Percentiles rank a stretch among this genome's conserved stretches.
These are phyloP conservation scores for Leucoptera coffeella DNA, from an alignment of 2,888 invertebrate genomes.

Conservation along the genomic window DNA sequence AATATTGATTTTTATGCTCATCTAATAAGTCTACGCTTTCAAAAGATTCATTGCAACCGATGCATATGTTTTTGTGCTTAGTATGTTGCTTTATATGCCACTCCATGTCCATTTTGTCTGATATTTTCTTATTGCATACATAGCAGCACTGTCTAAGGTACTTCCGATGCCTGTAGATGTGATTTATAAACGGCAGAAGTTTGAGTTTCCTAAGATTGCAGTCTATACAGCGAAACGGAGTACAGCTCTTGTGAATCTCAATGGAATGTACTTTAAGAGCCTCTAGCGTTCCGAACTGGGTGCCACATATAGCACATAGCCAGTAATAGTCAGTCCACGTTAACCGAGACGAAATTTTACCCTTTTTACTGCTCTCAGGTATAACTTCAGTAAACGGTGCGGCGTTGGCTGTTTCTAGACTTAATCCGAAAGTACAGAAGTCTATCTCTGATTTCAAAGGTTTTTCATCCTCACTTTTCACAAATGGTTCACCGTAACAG, in stretches of 20 bases:
- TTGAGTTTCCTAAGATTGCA: slow-evolving; percentile 32
- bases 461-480: no score
- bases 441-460: background rate
- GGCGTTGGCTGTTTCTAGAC: no score
- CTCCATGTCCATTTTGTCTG: background rate
- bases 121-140: no score
- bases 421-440: no score
- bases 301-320: slow-evolving; percentile 1
- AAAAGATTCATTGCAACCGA: background rate
- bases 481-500: background rate
- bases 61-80: background rate
- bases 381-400: no score
- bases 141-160: background rate
- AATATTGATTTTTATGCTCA: background rate
- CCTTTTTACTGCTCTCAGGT: no score
- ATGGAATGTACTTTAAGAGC: slow-evolving; percentile 36
- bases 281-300: background rate
- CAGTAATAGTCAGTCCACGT: slow-evolving; percentile 1
- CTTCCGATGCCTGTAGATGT: slow-evolving; percentile 49
- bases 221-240: slow-evolving; percentile 59
- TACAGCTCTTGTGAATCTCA: slow-evolving; percentile 51
- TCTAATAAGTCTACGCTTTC: no score
- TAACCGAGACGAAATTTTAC: no score
- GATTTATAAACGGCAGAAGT: slow-evolving; percentile 45
- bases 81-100: background rate